phyloP scores from a whole-genome alignment of 92 coral and sea anemone genomes.

The Bergia puertoricense region DNA sequence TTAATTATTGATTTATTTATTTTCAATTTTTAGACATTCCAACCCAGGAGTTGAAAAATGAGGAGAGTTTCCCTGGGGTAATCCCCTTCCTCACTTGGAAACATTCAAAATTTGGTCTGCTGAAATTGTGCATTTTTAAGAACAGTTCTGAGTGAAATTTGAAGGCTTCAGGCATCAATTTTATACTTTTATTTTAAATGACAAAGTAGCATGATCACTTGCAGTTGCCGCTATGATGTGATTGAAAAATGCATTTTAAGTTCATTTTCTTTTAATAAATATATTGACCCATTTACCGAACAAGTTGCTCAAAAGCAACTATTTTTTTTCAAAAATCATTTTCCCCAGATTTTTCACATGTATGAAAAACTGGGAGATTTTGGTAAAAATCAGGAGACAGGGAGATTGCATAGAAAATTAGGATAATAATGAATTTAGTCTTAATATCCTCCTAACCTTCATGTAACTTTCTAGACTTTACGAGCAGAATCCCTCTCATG shows the following conservation, averaged over 20 bases:
- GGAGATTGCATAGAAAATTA: conserved; percentile 2
- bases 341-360: neutral
- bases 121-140: conserved; percentile 6
- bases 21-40: neutral
- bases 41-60: conserved; percentile 4
- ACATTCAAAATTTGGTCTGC: neutral
- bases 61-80: neutral
- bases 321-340: neutral
- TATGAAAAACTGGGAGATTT: too few relatives aligned
- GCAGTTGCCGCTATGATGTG: neutral
- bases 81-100: conserved; percentile 3
- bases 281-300: neutral
- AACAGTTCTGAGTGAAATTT: neutral
- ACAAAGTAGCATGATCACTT: neutral
- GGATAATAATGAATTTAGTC: neutral
- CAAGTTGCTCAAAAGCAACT: conserved; percentile 1
- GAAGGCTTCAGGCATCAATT: neutral
- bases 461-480: conserved; percentile 4
- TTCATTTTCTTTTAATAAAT: neutral
- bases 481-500: neutral
- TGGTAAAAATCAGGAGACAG: too few relatives aligned
- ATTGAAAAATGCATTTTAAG: neutral
- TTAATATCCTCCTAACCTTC: neutral
- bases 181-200: conserved; percentile 2
- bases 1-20: neutral